A percentile compares a stretch with the other conserved stretches of the same genome.
phyloP scores from a whole-genome alignment of 1,140 invertebrate species.

The Piezodorus guildinii region DNA sequence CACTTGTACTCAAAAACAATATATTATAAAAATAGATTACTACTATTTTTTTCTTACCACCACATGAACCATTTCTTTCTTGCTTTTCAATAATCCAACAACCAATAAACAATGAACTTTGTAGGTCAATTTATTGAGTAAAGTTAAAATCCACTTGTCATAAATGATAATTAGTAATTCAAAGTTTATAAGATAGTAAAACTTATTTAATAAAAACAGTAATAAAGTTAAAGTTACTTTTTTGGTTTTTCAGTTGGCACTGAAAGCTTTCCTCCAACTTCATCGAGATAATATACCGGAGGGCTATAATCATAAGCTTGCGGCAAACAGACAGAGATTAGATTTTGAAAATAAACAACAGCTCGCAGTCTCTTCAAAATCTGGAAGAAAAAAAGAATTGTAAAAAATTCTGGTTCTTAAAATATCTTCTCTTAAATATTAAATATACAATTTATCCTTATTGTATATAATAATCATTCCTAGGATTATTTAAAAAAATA shows the following conservation, averaged over 20 bases:
- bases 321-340: constrained; percentile 25
- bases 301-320: constrained; percentile 23
- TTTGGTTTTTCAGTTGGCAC: background rate
- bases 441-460: background rate
- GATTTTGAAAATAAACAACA: constrained; percentile 25
- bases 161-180: too few species aligned
- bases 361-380: constrained; percentile 26
- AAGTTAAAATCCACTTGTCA: too few species aligned
- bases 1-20: too few species aligned
- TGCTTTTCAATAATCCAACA: too few species aligned
- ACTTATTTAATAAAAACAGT: too few species aligned
- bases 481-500: background rate
- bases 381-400: constrained; percentile 19
- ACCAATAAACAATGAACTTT: too few species aligned
- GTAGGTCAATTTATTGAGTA: too few species aligned
- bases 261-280: background rate
- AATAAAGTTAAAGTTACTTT: too few species aligned
- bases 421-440: background rate
- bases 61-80: too few species aligned
- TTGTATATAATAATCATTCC: background rate
- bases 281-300: constrained; percentile 21
- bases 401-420: background rate
- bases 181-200: too few species aligned
- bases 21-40: too few species aligned
- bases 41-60: too few species aligned